Percentiles rank a stretch among this genome's conserved stretches.
phyloP scores from a whole-genome alignment of 1,140 invertebrate genomes.

The Bradynema listronoti region DNA sequence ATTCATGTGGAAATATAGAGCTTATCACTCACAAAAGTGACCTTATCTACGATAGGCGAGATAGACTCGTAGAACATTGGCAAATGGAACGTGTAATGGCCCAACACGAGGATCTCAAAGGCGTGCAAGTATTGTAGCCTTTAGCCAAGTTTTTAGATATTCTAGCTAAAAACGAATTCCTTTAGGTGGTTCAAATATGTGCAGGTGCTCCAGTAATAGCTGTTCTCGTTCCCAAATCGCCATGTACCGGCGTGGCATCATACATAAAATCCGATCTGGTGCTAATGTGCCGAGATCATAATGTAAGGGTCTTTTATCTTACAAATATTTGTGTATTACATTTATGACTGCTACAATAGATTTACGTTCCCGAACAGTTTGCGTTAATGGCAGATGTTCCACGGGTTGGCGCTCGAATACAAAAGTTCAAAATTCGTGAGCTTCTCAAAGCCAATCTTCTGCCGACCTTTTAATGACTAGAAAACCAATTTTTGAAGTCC shows the following conservation, averaged over 20 bases:
- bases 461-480: slow-evolving; percentile 13
- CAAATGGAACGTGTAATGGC: slow-evolving; percentile 44
- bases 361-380: slow-evolving; percentile 45
- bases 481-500: too few relatives aligned
- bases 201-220: slow-evolving; percentile 48
- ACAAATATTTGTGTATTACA: slow-evolving; percentile 8
- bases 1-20: slow-evolving; percentile 52
- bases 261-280: slow-evolving; percentile 45
- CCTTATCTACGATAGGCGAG: slow-evolving; percentile 47
- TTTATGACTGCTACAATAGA: slow-evolving; percentile 21
- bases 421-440: slow-evolving; percentile 50
- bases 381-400: slow-evolving; percentile 53
- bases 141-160: too few relatives aligned
- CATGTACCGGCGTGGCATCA: slow-evolving; percentile 6
- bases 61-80: slow-evolving; percentile 53
- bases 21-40: slow-evolving; percentile 48
- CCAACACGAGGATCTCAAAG: slow-evolving; percentile 40
- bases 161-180: too few relatives aligned
- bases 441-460: slow-evolving; percentile 27
- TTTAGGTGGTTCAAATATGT: slow-evolving; percentile 45
- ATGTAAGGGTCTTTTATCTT: slow-evolving; percentile 20
- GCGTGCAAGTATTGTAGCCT: slow-evolving; percentile 49
- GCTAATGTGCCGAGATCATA: slow-evolving; percentile 41
- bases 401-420: slow-evolving; percentile 51
- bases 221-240: slow-evolving; percentile 42